phyloP scores from a whole-genome alignment of 2,797 vertebrate species.

The Apogon hyalosoma region DNA sequence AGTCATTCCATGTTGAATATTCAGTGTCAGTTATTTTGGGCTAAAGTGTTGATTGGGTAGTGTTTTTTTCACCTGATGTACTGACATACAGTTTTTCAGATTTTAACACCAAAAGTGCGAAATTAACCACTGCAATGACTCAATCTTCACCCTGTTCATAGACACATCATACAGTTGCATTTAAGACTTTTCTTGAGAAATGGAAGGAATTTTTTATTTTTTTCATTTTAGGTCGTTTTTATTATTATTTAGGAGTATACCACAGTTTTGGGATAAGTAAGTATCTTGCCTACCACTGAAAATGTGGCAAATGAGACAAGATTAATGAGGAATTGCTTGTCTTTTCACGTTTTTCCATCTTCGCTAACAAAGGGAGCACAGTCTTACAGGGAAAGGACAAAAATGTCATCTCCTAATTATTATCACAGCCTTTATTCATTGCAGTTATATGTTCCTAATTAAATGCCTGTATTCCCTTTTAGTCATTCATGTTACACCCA shows the following conservation, averaged over 20 bases:
- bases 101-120: conserved; percentile 25
- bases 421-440: neutral
- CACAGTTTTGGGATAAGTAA: neutral
- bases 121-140: conserved; percentile 19
- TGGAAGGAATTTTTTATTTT: neutral
- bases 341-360: neutral
- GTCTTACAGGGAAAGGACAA: neutral
- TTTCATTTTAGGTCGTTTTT: too few species aligned
- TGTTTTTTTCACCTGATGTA: neutral
- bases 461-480: too few species aligned
- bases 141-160: neutral
- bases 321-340: conserved; percentile 5
- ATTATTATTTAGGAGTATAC: neutral
- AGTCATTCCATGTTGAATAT: conserved; percentile 1
- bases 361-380: neutral
- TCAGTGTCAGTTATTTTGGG: conserved; percentile 25
- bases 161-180: neutral
- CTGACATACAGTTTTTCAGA: neutral
- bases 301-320: conserved; percentile 1
- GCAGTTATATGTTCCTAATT: neutral
- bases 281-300: neutral
- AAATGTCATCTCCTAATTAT: neutral
- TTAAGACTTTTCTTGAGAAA: neutral
- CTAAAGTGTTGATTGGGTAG: conserved; percentile 50
- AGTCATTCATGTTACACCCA: neutral